Evolutionary conservation across 2,113 vertebrate genomes (phyloP).

Genomic region (Agapornis roseicollis): DNA sequence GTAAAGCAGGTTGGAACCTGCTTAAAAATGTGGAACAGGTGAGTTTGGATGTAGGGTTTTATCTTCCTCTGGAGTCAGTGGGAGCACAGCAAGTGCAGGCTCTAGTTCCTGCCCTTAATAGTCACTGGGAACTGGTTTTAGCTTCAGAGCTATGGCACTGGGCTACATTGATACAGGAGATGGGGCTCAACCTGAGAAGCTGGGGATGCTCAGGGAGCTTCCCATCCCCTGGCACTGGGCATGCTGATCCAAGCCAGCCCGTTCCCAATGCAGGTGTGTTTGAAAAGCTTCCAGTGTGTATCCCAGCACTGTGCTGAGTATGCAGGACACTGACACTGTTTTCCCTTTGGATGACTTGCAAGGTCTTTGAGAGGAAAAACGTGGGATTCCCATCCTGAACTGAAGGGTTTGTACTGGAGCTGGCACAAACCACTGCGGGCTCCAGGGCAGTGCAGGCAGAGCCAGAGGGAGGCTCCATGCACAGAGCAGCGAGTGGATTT

Average conservation of each 20-base stretch:
- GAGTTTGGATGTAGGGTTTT: not conserved
- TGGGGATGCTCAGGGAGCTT: not conserved
- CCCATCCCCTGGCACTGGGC: not conserved
- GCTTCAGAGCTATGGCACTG: accelerated
- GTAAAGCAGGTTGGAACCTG: not conserved
- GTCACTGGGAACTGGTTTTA: not conserved
- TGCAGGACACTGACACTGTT: accelerated
- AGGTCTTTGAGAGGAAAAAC: accelerated
- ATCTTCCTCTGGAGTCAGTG: not conserved
- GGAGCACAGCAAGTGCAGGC: not conserved
- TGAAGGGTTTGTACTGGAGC: not conserved
- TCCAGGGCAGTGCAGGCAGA: not conserved
- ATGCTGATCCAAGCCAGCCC: not conserved
- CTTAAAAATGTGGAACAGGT: not conserved
- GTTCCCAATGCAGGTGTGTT: accelerated
- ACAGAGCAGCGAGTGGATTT: not conserved
- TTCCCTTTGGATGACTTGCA: not conserved
- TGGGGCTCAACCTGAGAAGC: not conserved
- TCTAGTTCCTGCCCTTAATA: not conserved
- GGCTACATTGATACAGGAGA: accelerated
- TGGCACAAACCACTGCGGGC: not conserved
- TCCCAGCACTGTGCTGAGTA: not conserved
- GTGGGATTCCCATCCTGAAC: not conserved
- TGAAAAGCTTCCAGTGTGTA: not conserved
- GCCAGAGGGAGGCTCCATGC: not conserved